phyloP scores from a whole-genome alignment of 92 coral and sea anemone species.

The Parazoanthus darwini region DNA sequence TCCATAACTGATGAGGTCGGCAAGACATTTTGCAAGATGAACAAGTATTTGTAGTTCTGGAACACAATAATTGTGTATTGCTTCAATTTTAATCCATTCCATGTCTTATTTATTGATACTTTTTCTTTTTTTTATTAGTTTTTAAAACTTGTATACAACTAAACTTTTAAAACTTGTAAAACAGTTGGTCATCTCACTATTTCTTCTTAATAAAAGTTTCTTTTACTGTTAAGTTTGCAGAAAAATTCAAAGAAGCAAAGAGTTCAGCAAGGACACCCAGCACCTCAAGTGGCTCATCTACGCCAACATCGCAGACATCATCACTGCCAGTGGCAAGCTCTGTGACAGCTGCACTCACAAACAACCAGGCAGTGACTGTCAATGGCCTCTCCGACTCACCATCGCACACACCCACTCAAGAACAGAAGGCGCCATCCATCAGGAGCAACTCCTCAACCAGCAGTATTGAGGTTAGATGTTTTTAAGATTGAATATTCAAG shows the following conservation, averaged over 20 bases:
- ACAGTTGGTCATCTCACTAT: too few species aligned
- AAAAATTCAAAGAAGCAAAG: constrained; percentile 86
- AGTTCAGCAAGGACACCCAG: constrained; percentile 71
- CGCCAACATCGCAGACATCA: constrained; percentile 47
- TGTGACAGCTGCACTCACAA: constrained; percentile 53
- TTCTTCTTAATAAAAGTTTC: too few species aligned
- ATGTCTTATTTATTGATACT: too few species aligned
- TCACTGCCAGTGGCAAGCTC: constrained; percentile 42
- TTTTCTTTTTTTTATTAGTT: too few species aligned
- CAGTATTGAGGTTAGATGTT: constrained; percentile 62
- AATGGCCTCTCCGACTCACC: constrained; percentile 58
- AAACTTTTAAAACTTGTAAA: too few species aligned
- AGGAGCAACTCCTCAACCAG: constrained; percentile 77
- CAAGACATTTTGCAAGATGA: too few species aligned
- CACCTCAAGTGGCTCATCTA: constrained; percentile 58
- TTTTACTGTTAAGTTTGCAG: constrained; percentile 74
- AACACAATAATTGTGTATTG: too few species aligned
- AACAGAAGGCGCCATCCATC: constrained; percentile 61
- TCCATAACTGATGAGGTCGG: too few species aligned
- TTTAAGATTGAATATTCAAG: neutral
- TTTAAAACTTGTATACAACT: too few species aligned
- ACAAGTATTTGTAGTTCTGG: too few species aligned
- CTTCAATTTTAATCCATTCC: too few species aligned
- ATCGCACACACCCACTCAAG: constrained; percentile 56
- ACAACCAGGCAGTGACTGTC: constrained; percentile 42